Conservation (phyloP, 2,888 invertebrate genomes). For the Cataglyphis albicans region DNA sequence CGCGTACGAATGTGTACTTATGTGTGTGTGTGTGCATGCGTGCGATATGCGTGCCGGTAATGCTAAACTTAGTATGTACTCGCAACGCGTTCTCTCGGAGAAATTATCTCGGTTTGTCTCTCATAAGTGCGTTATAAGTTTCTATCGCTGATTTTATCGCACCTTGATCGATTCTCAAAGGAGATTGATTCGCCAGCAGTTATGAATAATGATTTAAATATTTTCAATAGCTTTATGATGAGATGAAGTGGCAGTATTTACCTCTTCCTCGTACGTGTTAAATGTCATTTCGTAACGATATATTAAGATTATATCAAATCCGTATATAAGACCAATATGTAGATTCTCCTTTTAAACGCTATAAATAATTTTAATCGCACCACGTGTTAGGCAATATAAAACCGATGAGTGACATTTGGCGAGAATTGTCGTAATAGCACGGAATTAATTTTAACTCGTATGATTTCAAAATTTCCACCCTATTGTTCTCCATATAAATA, state of each 20-base stretch:
- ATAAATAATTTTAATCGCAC: slow-evolving; percentile 20
- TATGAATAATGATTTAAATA: neutral
- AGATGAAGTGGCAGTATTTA: neutral
- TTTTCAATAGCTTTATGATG: neutral
- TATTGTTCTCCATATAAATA: slow-evolving; percentile 17
- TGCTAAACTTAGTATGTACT: slow-evolving; percentile 20
- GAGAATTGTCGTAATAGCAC: neutral
- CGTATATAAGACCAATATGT: slow-evolving; percentile 10
- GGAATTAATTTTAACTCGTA: neutral
- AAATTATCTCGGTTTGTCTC: slow-evolving; percentile 46
- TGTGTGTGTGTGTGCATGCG: too few species aligned
- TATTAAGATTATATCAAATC: neutral
- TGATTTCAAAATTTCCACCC: neutral
- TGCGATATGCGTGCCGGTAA: neutral
- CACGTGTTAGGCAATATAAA: neutral
- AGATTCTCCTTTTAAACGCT: neutral
- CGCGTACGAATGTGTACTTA: neutral
- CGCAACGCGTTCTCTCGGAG: slow-evolving; percentile 12
- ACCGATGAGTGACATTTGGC: slow-evolving; percentile 12
- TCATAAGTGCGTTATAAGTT: neutral
- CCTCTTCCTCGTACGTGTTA: slow-evolving; percentile 4
- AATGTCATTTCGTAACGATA: slow-evolving; percentile 17
- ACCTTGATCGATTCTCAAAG: slow-evolving; percentile 6
- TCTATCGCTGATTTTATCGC: neutral
- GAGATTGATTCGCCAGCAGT: slow-evolving; percentile 16